Conservation (phyloP, 2,113 vertebrate species). For the Gila orcuttii region DNA sequence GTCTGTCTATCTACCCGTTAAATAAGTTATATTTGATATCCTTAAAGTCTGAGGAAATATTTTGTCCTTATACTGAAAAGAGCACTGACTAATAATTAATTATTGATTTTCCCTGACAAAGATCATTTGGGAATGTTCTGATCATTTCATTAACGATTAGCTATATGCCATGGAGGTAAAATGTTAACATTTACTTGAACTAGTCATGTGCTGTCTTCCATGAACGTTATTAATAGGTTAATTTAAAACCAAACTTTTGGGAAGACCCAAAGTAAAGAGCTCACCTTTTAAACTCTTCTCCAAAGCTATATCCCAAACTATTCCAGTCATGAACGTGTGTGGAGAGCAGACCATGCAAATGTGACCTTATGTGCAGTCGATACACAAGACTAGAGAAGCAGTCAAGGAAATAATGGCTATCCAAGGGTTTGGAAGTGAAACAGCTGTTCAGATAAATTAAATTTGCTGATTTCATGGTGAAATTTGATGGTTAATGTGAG, state of each 20-base stretch:
- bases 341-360: constrained; percentile 24
- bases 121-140: not conserved
- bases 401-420: constrained; percentile 43
- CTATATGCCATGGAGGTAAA: not conserved
- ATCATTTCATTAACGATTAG: constrained; percentile 9
- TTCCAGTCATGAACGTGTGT: not conserved
- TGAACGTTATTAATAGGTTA: constrained; percentile 19
- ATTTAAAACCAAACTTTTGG: constrained; percentile 31
- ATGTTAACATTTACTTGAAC: not conserved
- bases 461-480: constrained; percentile 42
- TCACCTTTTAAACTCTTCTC: not conserved
- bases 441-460: constrained; percentile 36
- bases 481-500: not conserved
- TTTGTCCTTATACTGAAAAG: not conserved
- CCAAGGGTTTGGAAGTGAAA: constrained; percentile 32
- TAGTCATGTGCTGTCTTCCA: not conserved
- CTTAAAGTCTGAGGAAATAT: not conserved
- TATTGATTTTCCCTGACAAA: constrained; percentile 1
- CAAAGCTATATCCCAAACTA: not conserved
- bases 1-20: too few species aligned
- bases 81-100: not conserved
- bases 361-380: constrained; percentile 39
- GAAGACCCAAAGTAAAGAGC: not conserved
- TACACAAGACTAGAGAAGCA: constrained; percentile 3
- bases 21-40: too few species aligned